A percentile compares a stretch with the other conserved stretches of the same genome.
phyloP scores from a whole-genome alignment of 2,888 invertebrate genomes.

The Cheiracanthium punctorium region DNA sequence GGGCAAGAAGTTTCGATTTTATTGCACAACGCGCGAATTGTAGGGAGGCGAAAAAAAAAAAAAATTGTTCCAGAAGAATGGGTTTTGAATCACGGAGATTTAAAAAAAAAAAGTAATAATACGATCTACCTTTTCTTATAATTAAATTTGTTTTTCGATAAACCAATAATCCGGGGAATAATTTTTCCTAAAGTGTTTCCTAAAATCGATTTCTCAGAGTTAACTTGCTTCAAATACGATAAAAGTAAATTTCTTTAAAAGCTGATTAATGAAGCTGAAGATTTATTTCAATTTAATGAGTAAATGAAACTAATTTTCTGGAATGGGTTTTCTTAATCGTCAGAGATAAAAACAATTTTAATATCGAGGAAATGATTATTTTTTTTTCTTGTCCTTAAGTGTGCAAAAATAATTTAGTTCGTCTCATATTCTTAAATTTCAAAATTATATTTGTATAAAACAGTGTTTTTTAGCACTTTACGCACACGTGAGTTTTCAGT shows the following conservation, averaged over 20 bases:
- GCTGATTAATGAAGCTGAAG: constrained; percentile 36
- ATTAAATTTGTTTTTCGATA: constrained; percentile 70
- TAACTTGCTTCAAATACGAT: constrained; percentile 23
- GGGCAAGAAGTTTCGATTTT: constrained; percentile 53
- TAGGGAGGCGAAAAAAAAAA: neutral
- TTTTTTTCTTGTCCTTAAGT: no score
- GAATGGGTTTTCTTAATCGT: neutral
- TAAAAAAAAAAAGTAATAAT: constrained; percentile 29
- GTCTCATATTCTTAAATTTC: no score
- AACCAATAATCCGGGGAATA: constrained; percentile 56
- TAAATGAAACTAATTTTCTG: neutral
- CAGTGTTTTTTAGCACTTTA: no score
- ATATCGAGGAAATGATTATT: no score
- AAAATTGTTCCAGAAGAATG: constrained; percentile 18
- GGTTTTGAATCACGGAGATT: constrained; percentile 30
- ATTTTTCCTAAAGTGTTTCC: constrained; percentile 42
- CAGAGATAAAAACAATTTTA: neutral
- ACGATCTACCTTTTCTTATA: constrained; percentile 44
- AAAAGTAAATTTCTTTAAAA: constrained; percentile 16
- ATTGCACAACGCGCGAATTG: constrained; percentile 15
- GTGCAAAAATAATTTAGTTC: no score
- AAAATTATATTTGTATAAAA: no score
- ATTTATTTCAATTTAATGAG: constrained; percentile 16
- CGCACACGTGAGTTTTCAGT: no score
- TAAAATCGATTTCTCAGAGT: constrained; percentile 38